phyloP scores from a whole-genome alignment of 2,797 vertebrate species.

The Hemitrygon akajei region DNA sequence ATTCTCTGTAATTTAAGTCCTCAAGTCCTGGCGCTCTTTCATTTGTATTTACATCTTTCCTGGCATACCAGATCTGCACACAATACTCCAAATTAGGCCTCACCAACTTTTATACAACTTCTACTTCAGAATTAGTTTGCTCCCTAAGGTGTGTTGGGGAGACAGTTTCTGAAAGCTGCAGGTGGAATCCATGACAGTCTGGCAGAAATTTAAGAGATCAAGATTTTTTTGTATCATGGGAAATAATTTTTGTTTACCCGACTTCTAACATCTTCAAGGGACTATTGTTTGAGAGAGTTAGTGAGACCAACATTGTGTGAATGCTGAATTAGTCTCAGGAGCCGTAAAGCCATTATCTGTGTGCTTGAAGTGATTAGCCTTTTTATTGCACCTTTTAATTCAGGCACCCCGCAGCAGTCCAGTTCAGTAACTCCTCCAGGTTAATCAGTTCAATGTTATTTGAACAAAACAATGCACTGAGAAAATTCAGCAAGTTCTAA shows the following conservation, averaged over 20 bases:
- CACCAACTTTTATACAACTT: too few relatives aligned
- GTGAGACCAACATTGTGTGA: background rate
- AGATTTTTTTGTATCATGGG: background rate
- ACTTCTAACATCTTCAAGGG: too few relatives aligned
- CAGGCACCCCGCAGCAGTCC: background rate
- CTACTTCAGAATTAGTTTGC: background rate
- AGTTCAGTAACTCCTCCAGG: background rate
- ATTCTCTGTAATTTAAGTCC: too few relatives aligned
- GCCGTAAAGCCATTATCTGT: background rate
- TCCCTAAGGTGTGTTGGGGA: background rate
- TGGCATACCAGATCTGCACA: too few relatives aligned
- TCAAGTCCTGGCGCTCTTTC: too few relatives aligned
- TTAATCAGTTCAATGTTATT: background rate
- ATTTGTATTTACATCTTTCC: too few relatives aligned
- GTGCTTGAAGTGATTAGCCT: background rate
- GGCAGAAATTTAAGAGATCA: background rate
- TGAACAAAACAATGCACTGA: background rate
- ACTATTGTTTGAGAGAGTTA: background rate
- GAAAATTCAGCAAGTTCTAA: background rate
- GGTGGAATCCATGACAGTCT: background rate
- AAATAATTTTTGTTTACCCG: background rate
- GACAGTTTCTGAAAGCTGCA: background rate
- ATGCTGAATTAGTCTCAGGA: background rate
- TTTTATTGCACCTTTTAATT: background rate
- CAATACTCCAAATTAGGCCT: too few relatives aligned